Evolutionary conservation across 1,140 invertebrate genomes (phyloP).

Genomic region (Ganaspis sp.): DNA sequence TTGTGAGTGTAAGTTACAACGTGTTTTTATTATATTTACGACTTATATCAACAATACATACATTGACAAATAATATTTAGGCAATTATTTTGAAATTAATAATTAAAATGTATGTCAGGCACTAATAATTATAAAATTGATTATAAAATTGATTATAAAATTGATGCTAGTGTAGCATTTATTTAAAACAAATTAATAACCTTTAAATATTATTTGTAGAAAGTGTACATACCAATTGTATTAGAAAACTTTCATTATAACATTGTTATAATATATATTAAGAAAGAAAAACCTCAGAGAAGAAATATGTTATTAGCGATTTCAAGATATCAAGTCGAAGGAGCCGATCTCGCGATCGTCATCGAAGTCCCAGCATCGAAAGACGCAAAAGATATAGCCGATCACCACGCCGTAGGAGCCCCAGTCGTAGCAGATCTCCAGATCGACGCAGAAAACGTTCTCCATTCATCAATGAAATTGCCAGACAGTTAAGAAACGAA

Average conservation of each 20-base stretch:
- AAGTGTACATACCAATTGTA: not conserved
- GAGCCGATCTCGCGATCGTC: constrained; percentile 68
- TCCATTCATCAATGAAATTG: constrained; percentile 72
- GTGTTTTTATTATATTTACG: not conserved
- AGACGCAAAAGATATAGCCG: constrained; percentile 66
- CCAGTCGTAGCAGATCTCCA: constrained; percentile 60
- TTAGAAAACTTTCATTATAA: constrained; percentile 23
- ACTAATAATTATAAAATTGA: too few relatives aligned
- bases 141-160: too few relatives aligned
- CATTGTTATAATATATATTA: not conserved
- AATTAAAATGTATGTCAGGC: too few relatives aligned
- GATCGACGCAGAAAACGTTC: constrained; percentile 69
- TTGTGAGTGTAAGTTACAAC: not conserved
- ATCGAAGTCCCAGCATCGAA: constrained; percentile 66
- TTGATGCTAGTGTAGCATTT: too few relatives aligned
- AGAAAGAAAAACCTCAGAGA: constrained; percentile 31
- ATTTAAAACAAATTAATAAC: too few relatives aligned
- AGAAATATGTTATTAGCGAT: constrained; percentile 61
- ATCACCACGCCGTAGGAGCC: constrained; percentile 61
- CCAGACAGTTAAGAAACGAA: constrained; percentile 65
- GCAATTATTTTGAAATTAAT: too few relatives aligned
- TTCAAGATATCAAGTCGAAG: constrained; percentile 63
- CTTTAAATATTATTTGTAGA: not conserved
- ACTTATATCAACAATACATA: too few relatives aligned
- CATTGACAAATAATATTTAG: too few relatives aligned